Base-by-base conservation (phyloP, 2,888 invertebrate genomes). In the Cheilosia soror region DNA sequence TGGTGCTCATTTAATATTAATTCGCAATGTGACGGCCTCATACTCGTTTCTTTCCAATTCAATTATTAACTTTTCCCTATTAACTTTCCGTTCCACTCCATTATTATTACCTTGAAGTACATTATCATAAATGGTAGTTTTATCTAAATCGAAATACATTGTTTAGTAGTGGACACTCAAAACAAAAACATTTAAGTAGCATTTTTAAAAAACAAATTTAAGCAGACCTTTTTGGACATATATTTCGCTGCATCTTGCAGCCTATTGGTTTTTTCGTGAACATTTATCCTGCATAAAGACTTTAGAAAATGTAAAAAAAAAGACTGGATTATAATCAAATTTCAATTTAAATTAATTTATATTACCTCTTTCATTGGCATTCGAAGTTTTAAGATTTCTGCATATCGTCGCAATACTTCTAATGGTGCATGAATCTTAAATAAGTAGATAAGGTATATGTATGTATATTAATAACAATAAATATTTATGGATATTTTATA, bases 281-380 rank as follows among this genome's bases (percentile, higher is more conserved):
- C 87, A 76, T 89, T 89, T 87, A 89, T 58, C 87, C 88, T 88
- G 88, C 90, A 90, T 76, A 88, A 88, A 63, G 89, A 89, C 91
- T 91, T 90, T 84, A 89, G 65, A 29, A 78, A 69, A 63, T 63
- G 79, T 53, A 42, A 95, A 93, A 89, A 93, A 89, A 93, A 92
- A 89, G 93, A 86, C 81, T 76, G 60, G 20, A 55, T 29, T 25
- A 5, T 31, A 62, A 42, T 66, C 15, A 49, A 47, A 81, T 60
- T 20, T 4, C 13, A 27, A 47, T 60, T 27, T 4, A 31, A 13
- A 7, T 40, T 91, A 2, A 11, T 37, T 37, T 4, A 37, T 4
- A 91, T 90, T 90, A 96, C 95, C 94, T 96, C 96, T 94, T 96
- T 97, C 97, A 98, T 98, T 3, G 98, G 98, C 96, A 98, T 96